Evolutionary conservation across 2,113 vertebrate species (phyloP).

Genomic region (Calonectris borealis): DNA sequence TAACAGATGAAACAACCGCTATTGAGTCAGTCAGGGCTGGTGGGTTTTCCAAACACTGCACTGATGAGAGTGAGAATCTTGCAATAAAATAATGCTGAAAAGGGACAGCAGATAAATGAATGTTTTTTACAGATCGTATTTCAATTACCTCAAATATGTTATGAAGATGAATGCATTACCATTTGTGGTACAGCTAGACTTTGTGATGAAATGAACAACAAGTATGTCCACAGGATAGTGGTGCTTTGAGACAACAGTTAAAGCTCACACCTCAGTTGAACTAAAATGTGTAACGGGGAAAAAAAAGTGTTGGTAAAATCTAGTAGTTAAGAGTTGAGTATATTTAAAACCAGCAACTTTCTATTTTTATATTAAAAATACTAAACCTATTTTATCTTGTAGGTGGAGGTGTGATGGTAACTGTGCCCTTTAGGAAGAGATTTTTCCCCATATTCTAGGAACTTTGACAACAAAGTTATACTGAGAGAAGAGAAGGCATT

Average conservation of each 20-base stretch:
- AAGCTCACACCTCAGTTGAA: background rate
- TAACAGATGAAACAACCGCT: background rate
- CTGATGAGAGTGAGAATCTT: background rate
- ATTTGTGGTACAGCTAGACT: background rate
- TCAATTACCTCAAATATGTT: background rate
- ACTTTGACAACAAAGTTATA: background rate
- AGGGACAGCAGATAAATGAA: background rate
- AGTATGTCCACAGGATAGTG: accelerated
- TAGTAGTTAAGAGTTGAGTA: background rate
- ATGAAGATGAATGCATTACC: background rate
- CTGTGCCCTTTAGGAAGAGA: background rate
- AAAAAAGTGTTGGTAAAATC: background rate
- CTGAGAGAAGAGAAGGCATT: background rate
- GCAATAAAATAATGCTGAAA: background rate
- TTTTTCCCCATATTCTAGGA: background rate
- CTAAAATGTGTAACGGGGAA: background rate
- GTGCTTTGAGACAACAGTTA: background rate
- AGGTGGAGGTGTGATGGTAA: accelerated
- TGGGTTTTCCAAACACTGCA: background rate
- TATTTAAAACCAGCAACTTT: background rate
- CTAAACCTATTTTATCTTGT: background rate
- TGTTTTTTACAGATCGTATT: background rate
- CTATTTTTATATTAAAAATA: background rate
- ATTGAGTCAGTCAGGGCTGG: background rate
- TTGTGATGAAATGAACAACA: background rate